Conservation (phyloP, 2,797 vertebrate species). For the Furcifer pardalis region DNA sequence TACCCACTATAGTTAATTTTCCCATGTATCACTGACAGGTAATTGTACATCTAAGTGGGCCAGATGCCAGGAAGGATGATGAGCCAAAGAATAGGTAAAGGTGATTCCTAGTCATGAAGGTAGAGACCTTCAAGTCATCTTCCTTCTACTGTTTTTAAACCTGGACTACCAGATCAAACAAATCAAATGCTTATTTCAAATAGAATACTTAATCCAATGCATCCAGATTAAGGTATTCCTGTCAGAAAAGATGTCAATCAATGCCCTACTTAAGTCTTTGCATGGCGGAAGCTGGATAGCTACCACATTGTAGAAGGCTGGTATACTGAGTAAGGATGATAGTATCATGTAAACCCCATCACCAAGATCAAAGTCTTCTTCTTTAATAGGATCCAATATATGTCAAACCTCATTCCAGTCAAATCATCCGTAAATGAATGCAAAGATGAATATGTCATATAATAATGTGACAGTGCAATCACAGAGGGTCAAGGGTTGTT, state of each 20-base stretch:
- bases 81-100: not conserved
- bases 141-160: conserved; percentile 43
- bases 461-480: conserved; percentile 84
- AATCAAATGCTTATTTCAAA: conserved; percentile 79
- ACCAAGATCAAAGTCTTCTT: conserved; percentile 82
- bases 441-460: conserved; percentile 84
- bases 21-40: not conserved
- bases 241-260: conserved; percentile 80
- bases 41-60: conserved; percentile 25
- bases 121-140: conserved; percentile 1
- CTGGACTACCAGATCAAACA: conserved; percentile 61
- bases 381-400: conserved; percentile 83
- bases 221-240: conserved; percentile 82
- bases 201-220: conserved; percentile 77
- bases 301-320: conserved; percentile 73
- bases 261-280: conserved; percentile 70
- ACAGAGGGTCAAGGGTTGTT: conserved; percentile 82
- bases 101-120: not conserved
- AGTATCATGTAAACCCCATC: conserved; percentile 83
- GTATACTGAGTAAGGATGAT: conserved; percentile 79
- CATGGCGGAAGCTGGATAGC: conserved; percentile 70
- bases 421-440: conserved; percentile 82
- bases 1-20: not conserved
- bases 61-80: conserved; percentile 4
- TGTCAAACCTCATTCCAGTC: conserved; percentile 82